Evolutionary conservation across 2,888 invertebrate species (phyloP), one percentile per base, ranked within the genome.

Genomic region (Hedya salicella): DNA sequence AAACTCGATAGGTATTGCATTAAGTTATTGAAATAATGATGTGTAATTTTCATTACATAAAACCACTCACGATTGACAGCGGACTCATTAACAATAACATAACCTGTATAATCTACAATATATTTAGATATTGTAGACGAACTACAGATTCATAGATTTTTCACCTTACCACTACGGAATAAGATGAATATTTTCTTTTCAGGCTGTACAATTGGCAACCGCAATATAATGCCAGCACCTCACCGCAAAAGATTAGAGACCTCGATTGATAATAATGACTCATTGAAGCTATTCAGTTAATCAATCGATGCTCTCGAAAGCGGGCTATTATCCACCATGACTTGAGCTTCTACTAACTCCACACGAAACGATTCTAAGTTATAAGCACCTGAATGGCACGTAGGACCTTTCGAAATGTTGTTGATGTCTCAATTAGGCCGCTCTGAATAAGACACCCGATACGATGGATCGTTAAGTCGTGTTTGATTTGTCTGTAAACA

Each of bases 401-500:
- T 57, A 32, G 1, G 46, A 16, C 30, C 17, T 57, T 57, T 32
- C 30, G 11, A 2, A 32, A 13, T 6, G 16, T n/a, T n/a, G n/a
- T n/a, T n/a, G n/a, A n/a, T 6, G 16, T 25, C 19, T 36, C 59
- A 60, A 65, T 65, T 48, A 56, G 36, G 57, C 57, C 57, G 57
- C 48, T 42, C 11, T 56, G 39, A 63, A 54, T 54, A 54, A 65
- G 65, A 44, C 59, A 65, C 59, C 25, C 14, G 65, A 65, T 65
- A 50, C 42, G 57, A 63, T 36, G 50, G 59, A 25, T 65, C 44
- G 39, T 65, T 64, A 53, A 49, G 2, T 9, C 46, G 50, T 36
- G 39, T 56, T 40, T 60, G 65, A 60, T 60, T 65, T 65, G 59
- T 60, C 59, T 53, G 59, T 65, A 65, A 65, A 65, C 65, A 65